Evolutionary conservation across 2,888 invertebrate genomes (phyloP), one percentile per base, ranked within the genome.

Genomic region (Zelleria hepariella): DNA sequence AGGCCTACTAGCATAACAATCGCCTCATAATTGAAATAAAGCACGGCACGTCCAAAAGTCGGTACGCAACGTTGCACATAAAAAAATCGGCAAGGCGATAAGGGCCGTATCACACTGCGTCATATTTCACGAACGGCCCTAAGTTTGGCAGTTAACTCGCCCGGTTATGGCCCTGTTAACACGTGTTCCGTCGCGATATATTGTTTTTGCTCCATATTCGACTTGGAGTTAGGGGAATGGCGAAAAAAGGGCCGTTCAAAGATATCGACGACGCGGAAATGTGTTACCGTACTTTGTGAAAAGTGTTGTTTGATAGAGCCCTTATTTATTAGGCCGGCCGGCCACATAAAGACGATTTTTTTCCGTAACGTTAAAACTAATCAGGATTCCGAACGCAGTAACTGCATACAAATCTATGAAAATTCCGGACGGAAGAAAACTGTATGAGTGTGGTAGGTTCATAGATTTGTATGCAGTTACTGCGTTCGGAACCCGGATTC

Each of bases 51-150:
- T 18, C 32, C 20, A 55, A 32, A 32, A n/a, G 21, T 20, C n/a
- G 7, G 7, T 20, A 20, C n/a, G 57, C 23, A 48, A 25, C 42
- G 23, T n/a, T 20, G 58, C 4, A 27, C 51, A 51, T 58, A n/a
- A 58, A 58, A 78, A 78, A 75, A 78, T 76, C 73, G 75, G 69
- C 69, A 66, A 69, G 70, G 68, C 74, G 78, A 79, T 84, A 86
- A 83, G 78, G 78, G 77, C 70, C 71, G 79, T 75, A 78, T 68
- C 76, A 78, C 75, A 75, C 74, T 70, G 84, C 83, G 83, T 82
- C 85, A 86, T 88, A 87, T 87, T 87, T 88, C 74, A 88, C 78
- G 77, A 84, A 86, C 78, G 78, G 82, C 85, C 83, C 76, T 78
- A 88, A 87, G 83, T 87, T 86, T 70, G 78, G 86, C 87, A 84